Conservation (phyloP, 2,797 vertebrate genomes). For the Melanotaenia trifasciata region DNA sequence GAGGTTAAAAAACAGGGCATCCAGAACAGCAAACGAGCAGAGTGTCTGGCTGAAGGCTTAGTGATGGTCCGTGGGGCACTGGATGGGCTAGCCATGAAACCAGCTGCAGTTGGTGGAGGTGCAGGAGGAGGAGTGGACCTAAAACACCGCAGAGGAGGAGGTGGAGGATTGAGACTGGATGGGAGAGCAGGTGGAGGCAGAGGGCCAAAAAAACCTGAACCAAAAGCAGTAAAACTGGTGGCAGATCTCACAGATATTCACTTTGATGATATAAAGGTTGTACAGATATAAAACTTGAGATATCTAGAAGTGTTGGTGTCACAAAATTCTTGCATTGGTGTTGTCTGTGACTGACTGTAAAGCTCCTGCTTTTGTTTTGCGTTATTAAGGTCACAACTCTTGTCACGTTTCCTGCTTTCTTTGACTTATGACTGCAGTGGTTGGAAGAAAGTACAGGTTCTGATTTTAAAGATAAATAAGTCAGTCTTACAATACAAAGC, state of each 20-base stretch:
- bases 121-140: slow-evolving; percentile 45
- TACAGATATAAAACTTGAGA: neutral
- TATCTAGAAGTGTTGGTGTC: neutral
- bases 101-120: slow-evolving; percentile 8
- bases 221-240: slow-evolving; percentile 81
- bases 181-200: slow-evolving; percentile 53
- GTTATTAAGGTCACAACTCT: no score
- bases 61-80: slow-evolving; percentile 70
- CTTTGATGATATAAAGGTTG: slow-evolving; percentile 80
- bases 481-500: no score
- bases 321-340: no score
- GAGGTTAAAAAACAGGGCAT: slow-evolving; percentile 71
- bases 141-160: slow-evolving; percentile 58
- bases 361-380: no score
- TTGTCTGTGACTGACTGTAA: neutral
- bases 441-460: neutral
- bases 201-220: slow-evolving; percentile 59
- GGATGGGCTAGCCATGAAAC: slow-evolving; percentile 65
- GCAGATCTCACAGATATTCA: slow-evolving; percentile 80
- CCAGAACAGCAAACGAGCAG: slow-evolving; percentile 67
- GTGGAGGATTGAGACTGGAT: slow-evolving; percentile 58
- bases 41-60: slow-evolving; percentile 77
- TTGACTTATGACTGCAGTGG: no score
- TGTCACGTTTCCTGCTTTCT: no score
- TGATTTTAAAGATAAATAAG: neutral